Evolutionary conservation across 2,113 vertebrate genomes (phyloP), one percentile per base, ranked within the genome.

Genomic region (Pseudorhombus dupliciocellatus): DNA sequence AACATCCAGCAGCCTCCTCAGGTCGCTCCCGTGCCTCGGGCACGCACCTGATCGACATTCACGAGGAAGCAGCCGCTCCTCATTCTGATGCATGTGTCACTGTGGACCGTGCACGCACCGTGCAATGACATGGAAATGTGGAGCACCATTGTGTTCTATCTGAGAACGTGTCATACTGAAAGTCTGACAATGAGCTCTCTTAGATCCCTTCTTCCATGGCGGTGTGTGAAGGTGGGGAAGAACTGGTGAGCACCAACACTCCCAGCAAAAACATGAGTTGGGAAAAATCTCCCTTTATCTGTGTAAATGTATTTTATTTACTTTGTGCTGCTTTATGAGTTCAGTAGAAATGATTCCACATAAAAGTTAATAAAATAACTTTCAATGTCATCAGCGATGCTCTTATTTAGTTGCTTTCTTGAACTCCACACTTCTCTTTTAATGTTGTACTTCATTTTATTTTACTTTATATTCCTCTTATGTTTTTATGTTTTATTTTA

Each of bases 1-100:
- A 72, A 51, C 48, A 25, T 62, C 28, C 40, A 46, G 11, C 28
- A 8, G 8, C n/a, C 28, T n/a, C 57, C 42, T 63, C 44, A 57
- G 52, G 14, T 55, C 0, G 48, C 66, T 15, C 46, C 10, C 57
- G 50, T 28, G 15, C 24, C 68, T 25, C 24, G 69, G 21, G 25
- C 44, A 53, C 25, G 31, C 31, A 68, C 5, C n/a, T 30, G 20
- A 25, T 55, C 15, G 42, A 18, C 15, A 37, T 46, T 62, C 31
- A 24, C 26, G 48, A 66, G 14, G 37, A 44, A 5, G 20, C n/a
- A 46, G 10, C 12, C 26, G 7, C 22, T 40, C 15, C 21, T 34
- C 28, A 48, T 66, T 68, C 9, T 25, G 52, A 34, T 31, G 28
- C 52, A 16, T 31, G 25, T 16, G 2, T 24, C 28, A 42, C 34